Conservation (phyloP, 2,113 vertebrate genomes). For the Etheostoma spectabile region DNA sequence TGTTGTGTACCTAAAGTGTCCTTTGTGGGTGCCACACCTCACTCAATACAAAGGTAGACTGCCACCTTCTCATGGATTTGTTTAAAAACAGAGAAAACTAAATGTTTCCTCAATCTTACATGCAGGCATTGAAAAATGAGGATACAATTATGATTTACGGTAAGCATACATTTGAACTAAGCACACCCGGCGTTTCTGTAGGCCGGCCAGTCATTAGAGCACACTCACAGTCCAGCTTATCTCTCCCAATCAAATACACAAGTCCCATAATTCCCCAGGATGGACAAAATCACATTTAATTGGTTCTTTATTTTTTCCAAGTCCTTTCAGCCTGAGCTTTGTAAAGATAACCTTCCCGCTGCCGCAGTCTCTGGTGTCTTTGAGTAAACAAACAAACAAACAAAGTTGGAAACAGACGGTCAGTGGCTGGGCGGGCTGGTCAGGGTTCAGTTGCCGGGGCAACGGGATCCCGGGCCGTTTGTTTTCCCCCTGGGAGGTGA, state of each 20-base stretch:
- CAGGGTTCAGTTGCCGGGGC: slow-evolving; percentile 72
- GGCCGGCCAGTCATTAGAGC: slow-evolving; percentile 64
- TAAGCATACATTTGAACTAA: slow-evolving; percentile 56
- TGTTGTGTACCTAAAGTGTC: slow-evolving; percentile 25
- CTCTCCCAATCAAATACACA: slow-evolving; percentile 72
- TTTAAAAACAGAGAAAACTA: slow-evolving; percentile 11
- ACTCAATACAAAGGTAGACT: neutral
- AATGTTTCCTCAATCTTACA: neutral
- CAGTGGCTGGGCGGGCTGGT: slow-evolving; percentile 67
- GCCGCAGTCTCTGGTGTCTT: slow-evolving; percentile 66
- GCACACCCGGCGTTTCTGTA: slow-evolving; percentile 70
- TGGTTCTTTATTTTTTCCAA: slow-evolving; percentile 65
- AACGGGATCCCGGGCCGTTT: slow-evolving; percentile 70
- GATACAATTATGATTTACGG: slow-evolving; percentile 61
- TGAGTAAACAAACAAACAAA: slow-evolving; percentile 79
- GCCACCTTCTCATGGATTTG: neutral
- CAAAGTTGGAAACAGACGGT: slow-evolving; percentile 74
- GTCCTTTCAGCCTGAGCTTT: slow-evolving; percentile 56
- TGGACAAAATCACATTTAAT: slow-evolving; percentile 79
- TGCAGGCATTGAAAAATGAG: slow-evolving; percentile 18
- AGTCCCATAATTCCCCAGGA: slow-evolving; percentile 69
- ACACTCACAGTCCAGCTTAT: slow-evolving; percentile 74
- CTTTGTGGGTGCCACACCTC: slow-evolving; percentile 29
- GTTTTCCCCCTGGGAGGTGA: slow-evolving; percentile 70
- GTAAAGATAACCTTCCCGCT: slow-evolving; percentile 65